Evolutionary conservation across 2,888 invertebrate species (phyloP), one percentile per base, ranked within the genome.

Genomic region (Temnothorax ravouxi): DNA sequence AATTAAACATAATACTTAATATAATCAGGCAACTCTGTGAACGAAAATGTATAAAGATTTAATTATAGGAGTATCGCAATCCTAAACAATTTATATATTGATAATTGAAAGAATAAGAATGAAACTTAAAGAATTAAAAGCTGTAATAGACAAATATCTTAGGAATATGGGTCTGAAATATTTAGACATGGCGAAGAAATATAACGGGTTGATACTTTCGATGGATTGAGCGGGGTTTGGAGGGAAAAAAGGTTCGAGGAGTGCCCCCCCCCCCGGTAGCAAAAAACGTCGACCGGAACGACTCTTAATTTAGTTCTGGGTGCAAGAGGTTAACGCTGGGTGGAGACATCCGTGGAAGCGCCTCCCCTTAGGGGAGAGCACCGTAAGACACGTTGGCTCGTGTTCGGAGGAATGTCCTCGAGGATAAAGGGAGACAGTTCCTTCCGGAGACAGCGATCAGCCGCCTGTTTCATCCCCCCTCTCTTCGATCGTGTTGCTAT

Each of bases 271-370:
- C n/a, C n/a, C n/a, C 77, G 69, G 75, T 81, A 41, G 61, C 76
- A 83, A 85, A 90, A 90, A 88, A 88, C 76, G 54, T 87, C 85
- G 87, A 89, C 87, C 90, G 90, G 88, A 91, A 92, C 91, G 91
- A 91, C 90, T 91, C 92, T 92, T 91, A 91, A 92, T 93, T 92
- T 92, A 90, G 88, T 91, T 87, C 83, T 83, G 86, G 86, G 89
- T 88, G 90, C 88, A 89, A 89, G 84, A 92, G 89, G 88, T 92
- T 90, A 91, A 89, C 85, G 62, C 72, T 77, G 88, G 76, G 87
- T 80, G 84, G 87, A 86, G 86, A 89, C 82, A 74, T 87, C 82
- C 81, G 71, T 86, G 81, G 86, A 87, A 88, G 86, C 85, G 86
- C 67, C 83, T 86, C 80, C n/a, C 61, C 71, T 71, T 71, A 82